Evolutionary conservation across 2,113 vertebrate species (phyloP).

Genomic region (Cepphus grylle): DNA sequence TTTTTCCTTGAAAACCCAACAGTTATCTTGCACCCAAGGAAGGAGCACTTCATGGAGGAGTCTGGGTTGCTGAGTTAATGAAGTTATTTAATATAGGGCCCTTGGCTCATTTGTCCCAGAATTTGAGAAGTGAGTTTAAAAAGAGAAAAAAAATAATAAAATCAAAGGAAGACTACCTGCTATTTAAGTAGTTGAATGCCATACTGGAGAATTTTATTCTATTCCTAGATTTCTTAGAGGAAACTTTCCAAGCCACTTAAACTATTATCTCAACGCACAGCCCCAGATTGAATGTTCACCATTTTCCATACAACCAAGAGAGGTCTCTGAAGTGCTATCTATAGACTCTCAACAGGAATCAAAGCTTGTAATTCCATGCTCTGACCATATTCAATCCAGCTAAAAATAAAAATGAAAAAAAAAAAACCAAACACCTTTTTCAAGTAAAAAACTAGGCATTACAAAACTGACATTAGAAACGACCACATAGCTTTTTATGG

Average conservation of each 20-base stretch:
- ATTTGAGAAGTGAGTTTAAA: not conserved
- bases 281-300: not conserved
- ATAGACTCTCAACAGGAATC: not conserved
- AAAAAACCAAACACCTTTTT: not conserved
- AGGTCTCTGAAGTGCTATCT: not conserved
- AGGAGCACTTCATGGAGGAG: not conserved
- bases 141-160: not conserved
- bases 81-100: not conserved
- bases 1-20: not conserved
- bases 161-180: not conserved
- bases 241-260: not conserved
- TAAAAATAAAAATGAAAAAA: not conserved
- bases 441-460: not conserved
- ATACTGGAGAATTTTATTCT: not conserved
- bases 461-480: not conserved
- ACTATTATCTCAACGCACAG: not conserved
- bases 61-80: not conserved
- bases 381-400: not conserved
- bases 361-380: not conserved
- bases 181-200: not conserved
- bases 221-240: not conserved
- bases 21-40: not conserved
- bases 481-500: not conserved
- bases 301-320: not conserved
- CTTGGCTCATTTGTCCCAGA: not conserved